phyloP scores from a whole-genome alignment of 1,140 invertebrate species.

The Hesperophylax magnus region DNA sequence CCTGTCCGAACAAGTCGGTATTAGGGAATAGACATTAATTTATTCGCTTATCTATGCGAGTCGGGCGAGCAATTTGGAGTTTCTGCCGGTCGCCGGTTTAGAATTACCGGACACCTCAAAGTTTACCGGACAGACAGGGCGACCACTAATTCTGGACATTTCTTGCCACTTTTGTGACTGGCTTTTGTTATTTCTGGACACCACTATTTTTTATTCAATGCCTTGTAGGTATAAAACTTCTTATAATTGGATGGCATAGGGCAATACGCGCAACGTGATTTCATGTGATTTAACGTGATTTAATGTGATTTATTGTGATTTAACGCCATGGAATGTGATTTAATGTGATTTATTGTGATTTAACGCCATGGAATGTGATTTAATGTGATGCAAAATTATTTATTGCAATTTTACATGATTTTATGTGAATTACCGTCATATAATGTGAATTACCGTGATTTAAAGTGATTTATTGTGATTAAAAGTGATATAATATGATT shows the following conservation, averaged over 20 bases:
- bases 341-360: too few relatives aligned
- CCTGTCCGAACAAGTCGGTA: slow-evolving; percentile 49
- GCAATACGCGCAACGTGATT: too few relatives aligned
- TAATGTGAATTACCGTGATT: background rate
- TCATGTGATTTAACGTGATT: background rate
- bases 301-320: background rate
- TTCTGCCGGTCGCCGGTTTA: slow-evolving; percentile 47
- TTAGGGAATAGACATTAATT: slow-evolving; percentile 58
- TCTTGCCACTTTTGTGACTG: slow-evolving; percentile 20
- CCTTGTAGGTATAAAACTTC: background rate
- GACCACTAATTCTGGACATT: slow-evolving; percentile 25
- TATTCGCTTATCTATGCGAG: slow-evolving; percentile 57
- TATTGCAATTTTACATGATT: too few relatives aligned
- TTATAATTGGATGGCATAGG: too few relatives aligned
- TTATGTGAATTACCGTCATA: too few relatives aligned
- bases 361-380: too few relatives aligned
- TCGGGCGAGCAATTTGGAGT: slow-evolving; percentile 53
- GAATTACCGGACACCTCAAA: slow-evolving; percentile 45
- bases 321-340: too few relatives aligned
- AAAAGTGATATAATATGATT: background rate
- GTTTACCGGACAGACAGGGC: slow-evolving; percentile 14
- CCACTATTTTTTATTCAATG: background rate
- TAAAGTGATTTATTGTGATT: background rate
- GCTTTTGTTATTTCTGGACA: background rate
- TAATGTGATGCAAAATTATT: too few relatives aligned